phyloP scores from a whole-genome alignment of 2,888 invertebrate genomes.

The Nomada lathburiana region DNA sequence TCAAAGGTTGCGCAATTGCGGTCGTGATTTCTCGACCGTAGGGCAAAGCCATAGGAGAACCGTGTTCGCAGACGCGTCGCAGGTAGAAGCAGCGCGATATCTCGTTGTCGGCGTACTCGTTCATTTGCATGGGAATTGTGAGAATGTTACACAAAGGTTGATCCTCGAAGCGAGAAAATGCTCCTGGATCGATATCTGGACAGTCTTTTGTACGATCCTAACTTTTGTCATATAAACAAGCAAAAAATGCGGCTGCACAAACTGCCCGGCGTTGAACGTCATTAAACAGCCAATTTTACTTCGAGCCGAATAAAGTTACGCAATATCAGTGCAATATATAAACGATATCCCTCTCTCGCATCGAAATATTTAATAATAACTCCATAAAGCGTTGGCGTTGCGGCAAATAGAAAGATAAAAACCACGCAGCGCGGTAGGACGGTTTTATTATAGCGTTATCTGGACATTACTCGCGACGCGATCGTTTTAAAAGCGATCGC shows the following conservation, averaged over 20 bases:
- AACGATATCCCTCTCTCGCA: no score
- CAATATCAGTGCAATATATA: background rate
- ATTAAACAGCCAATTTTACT: background rate
- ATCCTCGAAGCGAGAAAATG: conserved; percentile 38
- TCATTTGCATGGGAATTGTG: conserved; percentile 79
- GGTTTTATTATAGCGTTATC: conserved; percentile 57
- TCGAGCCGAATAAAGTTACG: background rate
- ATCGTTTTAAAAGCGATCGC: conserved; percentile 50
- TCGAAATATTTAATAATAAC: conserved; percentile 14
- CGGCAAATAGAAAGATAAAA: conserved; percentile 24
- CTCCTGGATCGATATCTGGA: conserved; percentile 14
- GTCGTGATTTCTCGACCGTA: conserved; percentile 52
- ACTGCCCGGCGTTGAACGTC: conserved; percentile 3
- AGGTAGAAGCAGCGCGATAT: conserved; percentile 61
- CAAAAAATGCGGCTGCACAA: background rate
- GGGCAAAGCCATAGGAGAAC: conserved; percentile 32
- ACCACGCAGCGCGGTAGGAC: conserved; percentile 43
- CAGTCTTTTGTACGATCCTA: conserved; percentile 20
- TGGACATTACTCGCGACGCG: conserved; percentile 41
- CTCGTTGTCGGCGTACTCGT: conserved; percentile 47
- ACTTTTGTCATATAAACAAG: background rate
- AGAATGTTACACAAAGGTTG: conserved; percentile 70
- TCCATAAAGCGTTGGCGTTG: background rate
- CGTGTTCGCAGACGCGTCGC: conserved; percentile 52
- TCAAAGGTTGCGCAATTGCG: conserved; percentile 63